Evolutionary conservation across 2,113 vertebrate genomes (phyloP), one percentile per base, ranked within the genome.

Genomic region (Carollia perspicillata): DNA sequence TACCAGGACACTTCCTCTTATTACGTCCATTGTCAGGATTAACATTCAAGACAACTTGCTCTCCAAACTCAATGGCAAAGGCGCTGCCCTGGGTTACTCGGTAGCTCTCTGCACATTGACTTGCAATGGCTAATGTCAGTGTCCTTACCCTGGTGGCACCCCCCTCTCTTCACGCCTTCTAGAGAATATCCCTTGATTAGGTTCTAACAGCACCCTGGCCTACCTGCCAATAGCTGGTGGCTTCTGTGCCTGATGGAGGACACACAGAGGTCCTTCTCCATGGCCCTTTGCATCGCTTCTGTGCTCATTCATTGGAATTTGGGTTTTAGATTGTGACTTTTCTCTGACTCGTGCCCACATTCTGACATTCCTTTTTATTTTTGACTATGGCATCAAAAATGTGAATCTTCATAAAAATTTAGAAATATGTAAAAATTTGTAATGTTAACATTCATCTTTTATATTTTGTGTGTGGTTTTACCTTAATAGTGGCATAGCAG

Each of bases 11-110:
- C 44, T 23, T 85, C 16, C 72, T 88, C 63, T 80, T 91, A 81
- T 93, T 81, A 23, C 72, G 90, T 97, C 53, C 79, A 95, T 92
- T 77, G 71, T 94, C 55, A 89, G 40, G 86, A 85, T 93, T 95
- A 83, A 89, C 80, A 95, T 88, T 90, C 84, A 84, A 40, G 60
- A 58, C 26, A 93, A 26, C 80, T 92, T 83, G 47, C n/a, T 83
- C 35, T 69, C 68, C 49, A 87, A 9, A 77, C 26, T 78, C 69
- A 26, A 0, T 44, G 49, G 37, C 53, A 79, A 30, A 88, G 23
- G 20, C 16, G 3, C 35, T 23, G 0, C 75, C 33, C 30, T 3
- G 33, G 58, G 78, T 94, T 72, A 78, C 8, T 37, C 63, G 80
- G 13, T 72, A 23, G 84, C 71, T 40, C 5, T 18, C 42, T 30